These are phyloP conservation scores for Eupithecia subfuscata DNA, from an alignment of 2,888 invertebrate species.

Conservation along the genomic window DNA sequence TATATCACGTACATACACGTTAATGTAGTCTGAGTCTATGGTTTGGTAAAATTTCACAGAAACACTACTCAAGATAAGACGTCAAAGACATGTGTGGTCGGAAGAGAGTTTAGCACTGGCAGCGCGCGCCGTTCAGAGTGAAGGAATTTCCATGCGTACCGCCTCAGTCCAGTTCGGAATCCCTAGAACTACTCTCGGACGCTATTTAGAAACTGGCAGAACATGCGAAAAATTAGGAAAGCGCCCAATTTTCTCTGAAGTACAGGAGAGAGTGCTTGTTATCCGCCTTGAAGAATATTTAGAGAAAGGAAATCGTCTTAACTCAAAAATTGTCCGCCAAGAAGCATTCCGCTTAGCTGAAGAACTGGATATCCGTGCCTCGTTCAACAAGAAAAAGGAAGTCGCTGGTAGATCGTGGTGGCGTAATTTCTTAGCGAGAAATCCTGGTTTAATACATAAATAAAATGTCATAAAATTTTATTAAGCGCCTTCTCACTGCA, in stretches of 20 bases:
- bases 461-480: not conserved
- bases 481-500: not conserved
- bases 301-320: not conserved
- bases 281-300: not conserved
- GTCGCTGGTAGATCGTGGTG: constrained; percentile 2
- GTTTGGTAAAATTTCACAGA: not conserved
- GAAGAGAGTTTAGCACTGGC: constrained; percentile 1
- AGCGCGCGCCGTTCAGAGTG: not conserved
- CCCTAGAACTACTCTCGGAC: not conserved
- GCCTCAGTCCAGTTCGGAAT: not conserved
- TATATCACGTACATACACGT: too few relatives aligned
- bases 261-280: constrained; percentile 1
- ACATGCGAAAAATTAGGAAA: not conserved
- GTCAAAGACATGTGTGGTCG: constrained; percentile 5
- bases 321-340: constrained; percentile 4
- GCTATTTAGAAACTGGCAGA: constrained; percentile 5
- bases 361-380: constrained; percentile 8
- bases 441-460: not conserved
- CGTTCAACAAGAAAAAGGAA: not conserved
- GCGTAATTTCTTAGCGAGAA: not conserved
- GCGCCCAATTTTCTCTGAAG: not conserved
- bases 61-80: constrained; percentile 6
- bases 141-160: not conserved
- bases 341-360: constrained; percentile 10
- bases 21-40: too few relatives aligned